Base-by-base conservation (phyloP, 2,888 invertebrate genomes). In the Xylota sylvarum region DNA sequence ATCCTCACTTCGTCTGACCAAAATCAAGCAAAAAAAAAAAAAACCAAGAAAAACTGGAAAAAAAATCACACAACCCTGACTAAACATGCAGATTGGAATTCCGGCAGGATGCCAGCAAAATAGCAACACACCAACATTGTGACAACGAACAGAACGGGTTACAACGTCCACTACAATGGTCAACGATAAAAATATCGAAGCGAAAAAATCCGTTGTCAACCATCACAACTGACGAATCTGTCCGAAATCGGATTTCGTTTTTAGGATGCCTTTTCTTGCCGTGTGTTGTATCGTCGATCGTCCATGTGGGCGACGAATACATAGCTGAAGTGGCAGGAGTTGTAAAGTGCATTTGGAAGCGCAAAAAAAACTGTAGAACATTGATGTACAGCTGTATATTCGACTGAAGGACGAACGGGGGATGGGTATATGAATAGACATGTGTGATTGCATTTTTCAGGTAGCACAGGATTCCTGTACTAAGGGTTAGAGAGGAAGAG, bases 41-140 rank as follows among this genome's bases (percentile, higher is more conserved):
- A 27, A 46, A 5, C n/a, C n/a, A n/a, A n/a, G n/a, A 43, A 27
- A 30, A 23, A 23, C 23, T 23, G 2, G 23, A 23, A 23, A 23
- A 52, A 43, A 52, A 23, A 43, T 27, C 55, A 48, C 65, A 73
- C 65, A 83, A 19, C 46, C 19, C 60, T 17, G 30, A 43, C 60
- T 79, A 50, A 84, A 76, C 80, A 85, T 80, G 80, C 58, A 85
- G 84, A 85, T 85, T 80, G 84, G 64, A 80, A 76, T 85, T 80
- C 84, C 74, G 37, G 74, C 50, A 76, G 80, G 80, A 77, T 62
- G 17, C 19, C 32, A 56, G 56, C 43, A 43, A 32, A 40, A n/a
- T 7, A 27, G 46, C 19, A 65, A 65, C 65, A 65, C 76, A 55
- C 48, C 67, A 74, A 52, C 30, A 58, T 48, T 79, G 79, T 79